Evolutionary conservation across 2,888 invertebrate species (phyloP).

Genomic region (Himalopsyche tibetana): DNA sequence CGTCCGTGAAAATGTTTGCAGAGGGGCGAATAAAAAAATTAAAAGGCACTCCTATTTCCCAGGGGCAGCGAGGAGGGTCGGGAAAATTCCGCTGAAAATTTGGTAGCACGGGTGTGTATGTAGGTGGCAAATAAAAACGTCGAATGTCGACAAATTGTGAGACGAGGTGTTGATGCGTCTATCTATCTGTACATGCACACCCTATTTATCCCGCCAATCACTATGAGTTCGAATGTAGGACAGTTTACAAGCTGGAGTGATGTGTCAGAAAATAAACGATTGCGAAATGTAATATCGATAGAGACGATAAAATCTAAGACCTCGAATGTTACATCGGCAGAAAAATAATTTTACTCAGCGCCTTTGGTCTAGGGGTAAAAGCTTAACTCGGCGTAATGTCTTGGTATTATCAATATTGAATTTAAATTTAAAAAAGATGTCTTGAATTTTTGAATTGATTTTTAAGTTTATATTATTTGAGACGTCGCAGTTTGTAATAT

Average conservation of each 20-base stretch:
- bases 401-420: too few species aligned
- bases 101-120: background rate
- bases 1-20: constrained; percentile 28
- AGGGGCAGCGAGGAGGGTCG: background rate
- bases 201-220: background rate
- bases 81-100: constrained; percentile 11
- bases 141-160: constrained; percentile 23
- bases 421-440: too few species aligned
- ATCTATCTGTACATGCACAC: background rate
- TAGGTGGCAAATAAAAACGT: background rate
- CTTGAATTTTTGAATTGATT: too few species aligned
- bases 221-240: background rate
- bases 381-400: too few species aligned
- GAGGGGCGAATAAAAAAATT: constrained; percentile 15
- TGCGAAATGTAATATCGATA: too few species aligned
- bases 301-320: too few species aligned
- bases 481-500: too few species aligned
- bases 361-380: too few species aligned
- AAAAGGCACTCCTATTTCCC: constrained; percentile 16
- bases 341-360: too few species aligned
- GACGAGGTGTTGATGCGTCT: background rate
- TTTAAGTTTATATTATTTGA: too few species aligned
- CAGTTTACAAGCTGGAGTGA: background rate
- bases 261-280: background rate
- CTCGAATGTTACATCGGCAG: too few species aligned